phyloP scores from a whole-genome alignment of 2,113 vertebrate genomes.

The Laticauda laticaudata region DNA sequence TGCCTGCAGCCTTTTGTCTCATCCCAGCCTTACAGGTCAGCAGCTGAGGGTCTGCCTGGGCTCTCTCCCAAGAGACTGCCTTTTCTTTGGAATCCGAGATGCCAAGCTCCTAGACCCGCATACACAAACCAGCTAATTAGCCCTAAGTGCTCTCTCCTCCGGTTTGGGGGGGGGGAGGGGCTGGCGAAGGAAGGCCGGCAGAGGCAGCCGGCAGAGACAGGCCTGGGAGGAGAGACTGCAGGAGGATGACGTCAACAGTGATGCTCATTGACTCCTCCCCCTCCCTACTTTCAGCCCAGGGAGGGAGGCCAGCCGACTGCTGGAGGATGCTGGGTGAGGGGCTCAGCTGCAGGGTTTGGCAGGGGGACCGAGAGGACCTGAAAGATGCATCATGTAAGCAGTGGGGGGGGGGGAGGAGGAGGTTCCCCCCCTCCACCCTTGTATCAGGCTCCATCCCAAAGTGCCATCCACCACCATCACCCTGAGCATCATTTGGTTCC shows the following conservation, averaged over 20 bases:
- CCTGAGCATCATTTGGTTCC: background rate
- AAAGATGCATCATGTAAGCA: background rate
- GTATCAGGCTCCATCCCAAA: background rate
- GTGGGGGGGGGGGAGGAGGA: background rate
- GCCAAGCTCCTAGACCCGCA: background rate
- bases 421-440: background rate
- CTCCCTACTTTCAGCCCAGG: background rate
- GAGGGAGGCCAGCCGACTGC: background rate
- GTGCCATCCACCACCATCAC: background rate
- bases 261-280: constrained; percentile 41
- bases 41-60: background rate
- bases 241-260: constrained; percentile 23
- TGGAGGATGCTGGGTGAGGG: background rate
- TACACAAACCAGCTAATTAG: background rate
- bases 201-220: background rate
- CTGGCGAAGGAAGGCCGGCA: background rate
- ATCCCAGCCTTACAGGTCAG: background rate
- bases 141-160: background rate
- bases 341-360: background rate
- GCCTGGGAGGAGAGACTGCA: constrained; percentile 20
- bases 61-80: background rate
- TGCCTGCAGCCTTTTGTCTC: background rate
- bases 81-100: background rate
- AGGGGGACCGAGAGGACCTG: background rate
- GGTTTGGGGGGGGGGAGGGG: background rate